Conservation (phyloP, 2,888 invertebrate species). For the Myopa tessellatipennis region DNA sequence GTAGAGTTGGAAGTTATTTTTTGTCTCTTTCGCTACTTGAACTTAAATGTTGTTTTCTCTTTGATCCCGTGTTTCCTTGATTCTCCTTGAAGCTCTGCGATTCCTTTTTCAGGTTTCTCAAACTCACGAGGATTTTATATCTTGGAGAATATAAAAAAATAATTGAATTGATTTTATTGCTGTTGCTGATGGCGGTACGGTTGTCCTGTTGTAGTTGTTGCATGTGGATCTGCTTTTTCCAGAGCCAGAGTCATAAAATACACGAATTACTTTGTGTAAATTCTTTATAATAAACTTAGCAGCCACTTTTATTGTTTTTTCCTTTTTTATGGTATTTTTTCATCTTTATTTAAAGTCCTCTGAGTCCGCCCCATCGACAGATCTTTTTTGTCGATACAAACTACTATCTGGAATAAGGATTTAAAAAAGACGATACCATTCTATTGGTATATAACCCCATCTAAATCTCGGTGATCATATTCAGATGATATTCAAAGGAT, state of each 20-base stretch:
- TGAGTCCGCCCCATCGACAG: too few relatives aligned
- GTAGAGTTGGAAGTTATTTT: too few relatives aligned
- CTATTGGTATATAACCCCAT: background rate
- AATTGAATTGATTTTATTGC: conserved; percentile 59
- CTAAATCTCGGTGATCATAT: background rate
- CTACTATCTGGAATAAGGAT: too few relatives aligned
- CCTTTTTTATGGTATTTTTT: background rate
- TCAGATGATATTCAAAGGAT: too few relatives aligned
- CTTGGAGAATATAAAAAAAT: conserved; percentile 46
- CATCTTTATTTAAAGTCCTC: too few relatives aligned
- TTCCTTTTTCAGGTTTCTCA: too few relatives aligned
- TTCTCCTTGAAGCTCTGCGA: too few relatives aligned
- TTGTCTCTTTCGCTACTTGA: too few relatives aligned
- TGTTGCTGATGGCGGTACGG: conserved; percentile 3
- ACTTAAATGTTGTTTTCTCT: too few relatives aligned
- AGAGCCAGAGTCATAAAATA: conserved; percentile 24
- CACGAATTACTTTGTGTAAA: conserved; percentile 11
- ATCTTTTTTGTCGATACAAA: too few relatives aligned
- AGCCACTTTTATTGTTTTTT: conserved; percentile 34
- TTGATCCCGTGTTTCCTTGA: too few relatives aligned
- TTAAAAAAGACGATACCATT: too few relatives aligned
- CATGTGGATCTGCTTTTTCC: background rate
- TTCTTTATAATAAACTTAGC: conserved; percentile 24
- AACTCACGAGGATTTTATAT: background rate
- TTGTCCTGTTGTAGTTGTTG: background rate